Evolutionary conservation across 2,888 invertebrate species (phyloP), one percentile per base, ranked within the genome.

Genomic region (Calliphora vomitoria): DNA sequence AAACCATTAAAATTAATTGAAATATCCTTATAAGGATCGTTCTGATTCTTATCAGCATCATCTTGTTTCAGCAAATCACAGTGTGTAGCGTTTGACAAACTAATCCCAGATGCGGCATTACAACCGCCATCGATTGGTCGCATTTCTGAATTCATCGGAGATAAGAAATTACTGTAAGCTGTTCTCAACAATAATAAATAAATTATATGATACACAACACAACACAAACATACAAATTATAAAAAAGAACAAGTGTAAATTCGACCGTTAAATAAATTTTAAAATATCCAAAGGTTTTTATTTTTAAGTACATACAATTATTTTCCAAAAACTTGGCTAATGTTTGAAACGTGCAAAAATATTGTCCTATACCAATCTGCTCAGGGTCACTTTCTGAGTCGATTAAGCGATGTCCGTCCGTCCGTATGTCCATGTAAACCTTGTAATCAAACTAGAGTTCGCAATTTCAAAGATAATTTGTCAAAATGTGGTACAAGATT

Each of bases 151-250:
- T 90, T 89, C 87, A 91, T 89, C 89, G 90, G 89, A 89, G 90
- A 92, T 89, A 92, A 90, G 89, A 91, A 89, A 88, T 91, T 91
- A 91, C 91, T 91, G 91, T 94, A 94, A 89, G 94, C 94, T 89
- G 85, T 31, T 47, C 64, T 72, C 75, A 53, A 79, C 87, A 88
- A 75, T 20, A 79, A 66, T 13, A 55, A 35, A 10, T 18, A 38
- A 44, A 68, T 25, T 4, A 44, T 31, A 66, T 47, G 18, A n/a
- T 75, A 85, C 38, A 35, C 85, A 82, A 89, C 38, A 35, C 85
- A 82, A 89, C 88, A 76, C 31, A 88, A 78, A 58, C 4, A 62
- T 38, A 71, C 13, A 1, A 72, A 80, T 13, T 15, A 47, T 60
- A 62, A 44, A 64, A 75, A 62, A 11, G 47, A 78, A 81, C 44